Evolutionary conservation across 2,888 invertebrate species (phyloP), one percentile per base, ranked within the genome.

Genomic region (Cordilura impudica): DNA sequence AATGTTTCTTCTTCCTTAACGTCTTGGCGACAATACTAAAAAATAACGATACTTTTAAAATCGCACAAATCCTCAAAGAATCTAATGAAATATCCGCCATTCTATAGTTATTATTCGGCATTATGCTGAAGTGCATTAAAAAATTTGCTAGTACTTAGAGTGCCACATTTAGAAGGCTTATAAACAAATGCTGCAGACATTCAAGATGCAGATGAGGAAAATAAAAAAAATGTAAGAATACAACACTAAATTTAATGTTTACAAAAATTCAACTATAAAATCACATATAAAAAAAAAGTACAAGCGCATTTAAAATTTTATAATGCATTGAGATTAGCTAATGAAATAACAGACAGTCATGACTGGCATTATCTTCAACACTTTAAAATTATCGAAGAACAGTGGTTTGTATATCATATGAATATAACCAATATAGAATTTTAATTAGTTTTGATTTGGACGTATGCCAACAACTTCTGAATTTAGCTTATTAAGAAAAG

Each of bases 191-290:
- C 31, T 31, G 31, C 31, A 31, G 8, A 31, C 31, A 31, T 31
- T 31, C 10, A 31, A 31, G 31, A 31, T n/a, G n/a, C n/a, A 31
- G 21, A 21, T 43, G 58, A 66, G 43, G 56, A 58, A 8, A 65
- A 16, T 16, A 58, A 66, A 58, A 63, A 73, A 66, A 73, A 58
- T 73, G 43, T n/a, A 35, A 51, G 29, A 66, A 66, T 29, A 49
- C 65, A 49, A 49, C 58, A 58, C 23, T 43, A 43, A 58, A 58
- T 12, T 72, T 61, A 71, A 72, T 49, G 39, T 61, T 39, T 1
- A 31, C 18, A 60, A 72, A 47, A 39, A 58, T n/a, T 45, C 60
- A 61, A 21, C 29, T 66, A 77, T 71, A 71, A 71, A 71, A 66
- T n/a, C 16, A 60, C 31, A 45, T 21, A 18, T 7, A 3, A 21